A percentile compares a stretch with the other conserved stretches of the same genome.
Evolutionary conservation across 2,797 vertebrate genomes (phyloP).

Genomic region (Sebastes aleutianus): DNA sequence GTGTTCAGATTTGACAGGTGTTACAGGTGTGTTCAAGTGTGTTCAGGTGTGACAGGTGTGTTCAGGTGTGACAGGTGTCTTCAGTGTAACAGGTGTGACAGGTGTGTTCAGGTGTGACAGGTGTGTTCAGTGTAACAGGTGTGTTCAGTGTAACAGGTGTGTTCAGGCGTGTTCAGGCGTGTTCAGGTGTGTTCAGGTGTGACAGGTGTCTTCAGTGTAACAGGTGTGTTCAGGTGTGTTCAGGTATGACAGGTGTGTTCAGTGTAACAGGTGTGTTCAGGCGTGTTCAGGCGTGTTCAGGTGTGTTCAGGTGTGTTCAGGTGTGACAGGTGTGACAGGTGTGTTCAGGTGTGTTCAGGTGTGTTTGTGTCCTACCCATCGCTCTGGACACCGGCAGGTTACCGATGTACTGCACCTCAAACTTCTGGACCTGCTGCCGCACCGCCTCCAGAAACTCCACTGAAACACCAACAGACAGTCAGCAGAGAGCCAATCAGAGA

Average conservation of each 20-base stretch:
- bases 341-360: neutral
- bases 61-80: neutral
- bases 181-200: neutral
- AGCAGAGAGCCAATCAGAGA: neutral
- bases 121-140: neutral
- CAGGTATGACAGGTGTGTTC: neutral
- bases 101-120: too few relatives aligned
- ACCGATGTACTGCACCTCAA: slow-evolving; percentile 90
- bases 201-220: too few relatives aligned
- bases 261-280: neutral
- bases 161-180: neutral
- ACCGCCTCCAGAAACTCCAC: slow-evolving; percentile 89
- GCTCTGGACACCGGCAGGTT: slow-evolving; percentile 90
- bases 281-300: neutral
- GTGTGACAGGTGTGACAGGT: neutral
- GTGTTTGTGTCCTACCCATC: slow-evolving; percentile 83
- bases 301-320: neutral
- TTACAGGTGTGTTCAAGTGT: neutral
- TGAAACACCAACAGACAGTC: slow-evolving; percentile 46
- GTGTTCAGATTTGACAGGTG: neutral
- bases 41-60: neutral
- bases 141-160: neutral
- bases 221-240: too few relatives aligned
- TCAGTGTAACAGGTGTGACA: too few relatives aligned
- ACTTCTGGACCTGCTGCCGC: slow-evolving; percentile 88